These are phyloP conservation scores for Protodeltote pygarga DNA, from an alignment of 2,888 invertebrate genomes.

Conservation along the genomic window DNA sequence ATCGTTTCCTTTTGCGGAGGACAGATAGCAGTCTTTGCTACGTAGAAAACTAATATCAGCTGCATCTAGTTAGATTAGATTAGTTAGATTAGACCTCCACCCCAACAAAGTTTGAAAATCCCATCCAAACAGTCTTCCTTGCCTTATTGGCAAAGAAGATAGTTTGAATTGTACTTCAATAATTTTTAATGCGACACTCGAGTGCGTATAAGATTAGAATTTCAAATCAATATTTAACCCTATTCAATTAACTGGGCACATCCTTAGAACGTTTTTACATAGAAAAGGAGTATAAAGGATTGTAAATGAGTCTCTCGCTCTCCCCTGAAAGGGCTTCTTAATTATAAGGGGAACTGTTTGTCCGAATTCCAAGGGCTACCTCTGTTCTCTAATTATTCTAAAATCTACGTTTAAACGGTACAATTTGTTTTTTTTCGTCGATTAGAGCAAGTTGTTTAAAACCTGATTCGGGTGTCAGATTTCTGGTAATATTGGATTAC, in stretches of 20 bases:
- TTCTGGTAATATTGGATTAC: constrained; percentile 19
- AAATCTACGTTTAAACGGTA: constrained; percentile 66
- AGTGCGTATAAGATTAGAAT: constrained; percentile 36
- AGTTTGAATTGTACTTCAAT: constrained; percentile 12
- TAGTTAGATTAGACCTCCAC: too few species aligned
- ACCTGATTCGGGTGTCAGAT: constrained; percentile 33
- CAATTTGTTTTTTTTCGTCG: constrained; percentile 55
- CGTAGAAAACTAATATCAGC: too few species aligned
- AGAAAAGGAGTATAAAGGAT: constrained; percentile 78
- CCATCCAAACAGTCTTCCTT: background rate
- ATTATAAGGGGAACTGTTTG: constrained; percentile 81
- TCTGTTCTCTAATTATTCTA: constrained; percentile 69
- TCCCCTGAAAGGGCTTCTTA: constrained; percentile 67
- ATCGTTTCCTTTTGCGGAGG: too few species aligned
- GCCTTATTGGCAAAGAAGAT: too few species aligned
- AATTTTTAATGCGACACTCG: constrained; percentile 24
- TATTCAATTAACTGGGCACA: constrained; percentile 52
- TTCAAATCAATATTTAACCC: constrained; percentile 52
- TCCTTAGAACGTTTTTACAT: constrained; percentile 64
- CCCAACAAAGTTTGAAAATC: background rate
- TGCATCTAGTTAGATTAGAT: too few species aligned
- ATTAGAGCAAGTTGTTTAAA: constrained; percentile 39
- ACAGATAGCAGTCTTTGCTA: too few species aligned
- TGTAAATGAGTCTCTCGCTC: constrained; percentile 75
- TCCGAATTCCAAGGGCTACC: constrained; percentile 67